Evolutionary conservation across 2,888 invertebrate species (phyloP).

Genomic region (Drosophila austrosaltans): DNA sequence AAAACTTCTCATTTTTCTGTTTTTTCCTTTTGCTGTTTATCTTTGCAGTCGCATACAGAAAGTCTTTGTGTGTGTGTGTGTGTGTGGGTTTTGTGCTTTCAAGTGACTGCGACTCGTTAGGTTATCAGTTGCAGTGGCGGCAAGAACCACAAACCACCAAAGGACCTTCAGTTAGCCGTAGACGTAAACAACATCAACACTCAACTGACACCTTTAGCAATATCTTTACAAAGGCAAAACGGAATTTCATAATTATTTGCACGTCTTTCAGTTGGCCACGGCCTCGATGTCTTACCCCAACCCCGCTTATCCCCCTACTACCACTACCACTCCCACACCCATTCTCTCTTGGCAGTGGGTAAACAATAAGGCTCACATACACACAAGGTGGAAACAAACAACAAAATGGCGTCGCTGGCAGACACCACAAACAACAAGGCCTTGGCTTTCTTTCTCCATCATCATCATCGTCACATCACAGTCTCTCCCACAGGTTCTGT

Average conservation of each 20-base stretch:
- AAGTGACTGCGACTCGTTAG: slow-evolving; percentile 3
- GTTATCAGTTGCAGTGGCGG: slow-evolving; percentile 8
- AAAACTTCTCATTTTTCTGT: no score
- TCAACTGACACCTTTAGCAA: slow-evolving; percentile 31
- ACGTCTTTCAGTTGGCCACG: background rate
- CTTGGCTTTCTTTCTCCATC: slow-evolving; percentile 8
- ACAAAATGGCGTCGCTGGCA: slow-evolving; percentile 56
- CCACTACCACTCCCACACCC: no score
- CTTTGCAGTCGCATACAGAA: no score
- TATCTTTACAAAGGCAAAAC: slow-evolving; percentile 34
- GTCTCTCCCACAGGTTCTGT: background rate
- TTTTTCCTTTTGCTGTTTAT: no score
- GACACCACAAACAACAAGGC: slow-evolving; percentile 34
- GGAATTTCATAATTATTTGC: slow-evolving; percentile 64
- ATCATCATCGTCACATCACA: background rate
- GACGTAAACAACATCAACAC: slow-evolving; percentile 33
- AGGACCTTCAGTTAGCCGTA: slow-evolving; percentile 5
- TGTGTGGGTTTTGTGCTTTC: background rate
- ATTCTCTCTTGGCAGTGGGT: slow-evolving; percentile 38
- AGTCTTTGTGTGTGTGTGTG: no score
- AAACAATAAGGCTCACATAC: slow-evolving; percentile 40
- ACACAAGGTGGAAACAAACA: slow-evolving; percentile 54
- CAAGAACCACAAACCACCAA: slow-evolving; percentile 14
- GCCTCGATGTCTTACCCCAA: background rate
- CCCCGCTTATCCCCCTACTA: no score